A percentile compares a stretch with the other conserved stretches of the same genome.
These are phyloP conservation scores for Antheraea assamensis DNA, from an alignment of 2,888 invertebrate genomes.

Conservation along the genomic window DNA sequence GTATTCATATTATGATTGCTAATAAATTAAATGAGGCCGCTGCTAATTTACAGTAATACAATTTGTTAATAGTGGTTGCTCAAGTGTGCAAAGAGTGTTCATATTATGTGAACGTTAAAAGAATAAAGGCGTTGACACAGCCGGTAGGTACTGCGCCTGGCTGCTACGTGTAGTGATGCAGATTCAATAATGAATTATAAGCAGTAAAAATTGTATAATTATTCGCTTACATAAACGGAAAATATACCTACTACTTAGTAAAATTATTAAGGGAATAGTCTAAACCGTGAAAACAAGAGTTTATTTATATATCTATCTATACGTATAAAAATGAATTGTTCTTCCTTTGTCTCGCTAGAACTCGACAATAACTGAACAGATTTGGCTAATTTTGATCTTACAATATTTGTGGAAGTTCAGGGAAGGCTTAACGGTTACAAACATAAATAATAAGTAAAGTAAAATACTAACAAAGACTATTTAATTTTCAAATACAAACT, in stretches of 20 bases:
- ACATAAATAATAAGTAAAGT: no score
- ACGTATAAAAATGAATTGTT: no score
- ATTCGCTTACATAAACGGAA: not conserved
- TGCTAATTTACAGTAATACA: not conserved
- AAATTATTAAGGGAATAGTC: not conserved
- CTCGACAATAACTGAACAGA: no score
- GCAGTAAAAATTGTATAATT: not conserved
- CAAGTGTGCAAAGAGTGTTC: not conserved
- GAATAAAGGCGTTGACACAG: not conserved
- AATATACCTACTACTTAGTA: not conserved
- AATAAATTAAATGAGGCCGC: not conserved
- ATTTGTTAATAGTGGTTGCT: not conserved
- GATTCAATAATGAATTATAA: not conserved
- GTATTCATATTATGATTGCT: not conserved
- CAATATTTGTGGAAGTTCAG: no score
- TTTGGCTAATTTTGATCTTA: no score
- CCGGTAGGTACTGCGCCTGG: not conserved
- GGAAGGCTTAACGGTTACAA: no score
- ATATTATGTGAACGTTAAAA: not conserved
- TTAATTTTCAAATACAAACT: no score
- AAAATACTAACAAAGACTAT: no score
- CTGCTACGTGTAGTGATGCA: not conserved
- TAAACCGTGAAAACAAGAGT: not conserved
- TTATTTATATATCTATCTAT: no score
- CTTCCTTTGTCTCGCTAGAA: no score